Evolutionary conservation across 2,888 invertebrate genomes (phyloP), one percentile per base, ranked within the genome.

Genomic region (Drosophila basisetae): DNA sequence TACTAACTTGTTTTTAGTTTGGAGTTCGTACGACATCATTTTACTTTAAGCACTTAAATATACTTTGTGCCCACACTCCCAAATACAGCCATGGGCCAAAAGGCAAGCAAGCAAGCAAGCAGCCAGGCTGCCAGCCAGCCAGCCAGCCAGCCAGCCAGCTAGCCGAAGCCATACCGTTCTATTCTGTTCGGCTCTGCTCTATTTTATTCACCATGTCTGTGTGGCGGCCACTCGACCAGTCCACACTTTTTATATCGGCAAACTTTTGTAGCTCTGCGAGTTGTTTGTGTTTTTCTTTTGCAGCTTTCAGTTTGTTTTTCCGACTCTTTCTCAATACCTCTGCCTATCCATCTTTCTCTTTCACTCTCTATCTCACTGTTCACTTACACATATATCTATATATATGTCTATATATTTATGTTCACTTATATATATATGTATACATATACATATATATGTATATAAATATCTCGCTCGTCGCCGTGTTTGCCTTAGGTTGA

Each of bases 31-130:
- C 91, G 91, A 91, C 91, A 91, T 91, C 91, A 91, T 91, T 91
- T 91, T 89, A 91, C 91, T 91, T 91, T 91, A 91, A 91, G 91
- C 91, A 89, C 91, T 91, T 91, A 91, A 91, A 90, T 90, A 90
- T 90, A 88, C 89, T 88, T 91, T 89, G 82, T 90, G 76, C 85
- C 83, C 83, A 84, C 86, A 78, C 88, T 39, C 77, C 73, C 74
- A 47, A 52, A 75, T 58, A 67, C 76, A 67, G 80, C 85, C 79
- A 52, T 53, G 74, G 83, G 76, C 47, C 52, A 62, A 56, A 56
- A 47, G 47, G 47, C 47, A 47, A 9, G 31, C 18, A 41, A 11
- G 35, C 52, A 41, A 61, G 11, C 74, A 39, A 49, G n/a, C 66
- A 18, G 7, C 35, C 61, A 62, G 28, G 33, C 33, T 58, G 28